Evolutionary conservation across 2,888 invertebrate genomes (phyloP).

Genomic region (Rambutsinella grinnellia): DNA sequence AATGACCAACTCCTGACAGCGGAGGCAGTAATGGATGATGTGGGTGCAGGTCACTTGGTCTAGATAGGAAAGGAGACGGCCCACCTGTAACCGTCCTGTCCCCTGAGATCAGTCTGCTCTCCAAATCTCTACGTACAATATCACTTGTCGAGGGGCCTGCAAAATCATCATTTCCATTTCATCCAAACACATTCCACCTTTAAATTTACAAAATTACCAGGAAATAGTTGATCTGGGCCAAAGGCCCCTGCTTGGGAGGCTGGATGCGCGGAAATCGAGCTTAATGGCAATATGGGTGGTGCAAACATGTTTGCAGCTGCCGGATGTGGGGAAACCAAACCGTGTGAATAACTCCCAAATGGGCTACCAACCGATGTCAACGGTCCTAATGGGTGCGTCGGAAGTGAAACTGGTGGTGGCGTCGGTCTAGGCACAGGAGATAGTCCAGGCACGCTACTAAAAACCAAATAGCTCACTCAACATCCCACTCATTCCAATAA

Average conservation of each 20-base stretch:
- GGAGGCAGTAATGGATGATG: slow-evolving; percentile 94
- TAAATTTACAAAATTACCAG: slow-evolving; percentile 43
- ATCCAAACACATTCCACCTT: neutral
- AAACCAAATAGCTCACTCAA: slow-evolving; percentile 18
- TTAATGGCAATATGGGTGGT: slow-evolving; percentile 64
- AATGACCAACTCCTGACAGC: slow-evolving; percentile 75
- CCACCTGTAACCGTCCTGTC: slow-evolving; percentile 67
- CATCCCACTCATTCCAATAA: neutral
- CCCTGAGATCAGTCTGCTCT: slow-evolving; percentile 86
- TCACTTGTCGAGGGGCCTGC: slow-evolving; percentile 71
- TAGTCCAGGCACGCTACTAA: slow-evolving; percentile 61
- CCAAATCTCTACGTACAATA: slow-evolving; percentile 88
- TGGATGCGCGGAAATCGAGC: slow-evolving; percentile 61
- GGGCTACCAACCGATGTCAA: slow-evolving; percentile 38
- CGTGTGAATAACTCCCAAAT: slow-evolving; percentile 37
- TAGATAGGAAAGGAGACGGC: slow-evolving; percentile 72
- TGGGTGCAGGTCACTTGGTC: slow-evolving; percentile 87
- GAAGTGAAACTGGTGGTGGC: slow-evolving; percentile 70
- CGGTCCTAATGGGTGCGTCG: no score
- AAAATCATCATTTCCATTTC: no score
- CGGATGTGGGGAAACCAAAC: slow-evolving; percentile 32
- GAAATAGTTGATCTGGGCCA: slow-evolving; percentile 63
- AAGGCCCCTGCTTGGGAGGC: slow-evolving; percentile 59
- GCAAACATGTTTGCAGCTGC: slow-evolving; percentile 61
- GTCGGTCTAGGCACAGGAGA: slow-evolving; percentile 73